Evolutionary conservation across 2,113 vertebrate species (phyloP), one percentile per base, ranked within the genome.

Genomic region (Prunella himalayana): DNA sequence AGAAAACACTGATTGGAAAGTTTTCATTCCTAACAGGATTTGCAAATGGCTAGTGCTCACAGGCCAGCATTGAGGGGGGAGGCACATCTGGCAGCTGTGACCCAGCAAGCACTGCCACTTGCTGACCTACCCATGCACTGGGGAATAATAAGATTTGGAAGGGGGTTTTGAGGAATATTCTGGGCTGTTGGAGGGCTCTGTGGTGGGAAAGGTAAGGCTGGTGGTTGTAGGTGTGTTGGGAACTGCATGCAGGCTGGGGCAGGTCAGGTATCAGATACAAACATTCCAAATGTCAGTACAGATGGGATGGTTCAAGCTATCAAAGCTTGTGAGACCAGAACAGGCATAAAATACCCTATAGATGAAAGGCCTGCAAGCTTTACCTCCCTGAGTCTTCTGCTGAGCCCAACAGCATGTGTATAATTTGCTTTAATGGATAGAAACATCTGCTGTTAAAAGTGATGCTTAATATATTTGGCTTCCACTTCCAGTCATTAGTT

Each of bases 391-490:
- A 85, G 53, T 87, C 92, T 90, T 97, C 88, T 88, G 80, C 90
- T 64, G 88, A 97, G 95, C 80, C 90, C 76, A 95, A 92, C 86
- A 93, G 86, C 83, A 84, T 91, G 80, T 41, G 64, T 90, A 75
- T 86, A 94, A 95, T 96, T 95, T 88, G 75, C 80, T 95, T 81
- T 93, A 95, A 88, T 95, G 91, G 88, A 37, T 94, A 78, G 95
- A 96, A 97, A 96, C 96, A 97, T 93, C 96, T 97, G 96, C 96
- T 97, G 94, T 95, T 96, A 95, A 94, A 96, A 97, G 92, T 92
- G 94, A 91, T 92, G 92, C 95, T 94, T 95, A 96, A 90, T 95
- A 92, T 94, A 94, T 96, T 94, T 97, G 95, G 86, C 96, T 97
- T 90, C 86, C 69, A 86, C 87, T 95, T 95, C 92, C 83, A 97